Base-by-base conservation (phyloP, 2,888 invertebrate species). In the Zaprionus obscuricornis region DNA sequence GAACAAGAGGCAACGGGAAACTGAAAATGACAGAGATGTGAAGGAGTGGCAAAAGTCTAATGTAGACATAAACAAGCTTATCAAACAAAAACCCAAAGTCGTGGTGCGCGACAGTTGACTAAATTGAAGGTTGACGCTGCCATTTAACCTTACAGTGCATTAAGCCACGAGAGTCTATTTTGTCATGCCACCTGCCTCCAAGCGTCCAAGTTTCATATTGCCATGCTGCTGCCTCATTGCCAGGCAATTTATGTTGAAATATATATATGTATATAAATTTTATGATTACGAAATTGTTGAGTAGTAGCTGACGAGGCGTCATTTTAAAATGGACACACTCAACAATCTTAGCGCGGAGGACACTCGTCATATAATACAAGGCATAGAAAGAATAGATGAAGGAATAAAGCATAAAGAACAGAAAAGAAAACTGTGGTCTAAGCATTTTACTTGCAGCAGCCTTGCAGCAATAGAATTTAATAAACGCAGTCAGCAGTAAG, bases 51-150 rank as follows among this genome's bases (percentile, higher is more conserved):
- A 24, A 51, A 76, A 62, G 58, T 59, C 57, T 46, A 68, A 75
- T 58, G 79, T 52, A 76, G 79, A 73, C 73, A 76, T 60, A 70
- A 85, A 75, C 66, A 76, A 73, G 86, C 76, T 83, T 79, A 72
- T 63, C 66, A 66, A 26, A 34, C 42, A 13, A 37, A 31, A 34
- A 8, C 7, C 34, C 16, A 1, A 34, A 22, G 22, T 7, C 22
- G 7, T 5, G 22, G 4, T 5, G 7, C 22, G 4, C 4, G 36
- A 10, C 43, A 52, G 57, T 62, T 50, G 59, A 45, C 46, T 59
- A 67, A 84, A 76, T 60, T 66, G 56, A 66, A 71, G 81, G 59
- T 58, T 76, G 57, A 71, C 49, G 55, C 55, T 56, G 42, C 46
- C 73, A 68, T 81, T 82, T 82, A 62, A 64, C 49, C 74, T 68